Percentiles rank a stretch among this genome's conserved stretches.
These are phyloP conservation scores for Aproaerema taeniolella DNA, from an alignment of 2,888 invertebrate species.

Conservation along the genomic window DNA sequence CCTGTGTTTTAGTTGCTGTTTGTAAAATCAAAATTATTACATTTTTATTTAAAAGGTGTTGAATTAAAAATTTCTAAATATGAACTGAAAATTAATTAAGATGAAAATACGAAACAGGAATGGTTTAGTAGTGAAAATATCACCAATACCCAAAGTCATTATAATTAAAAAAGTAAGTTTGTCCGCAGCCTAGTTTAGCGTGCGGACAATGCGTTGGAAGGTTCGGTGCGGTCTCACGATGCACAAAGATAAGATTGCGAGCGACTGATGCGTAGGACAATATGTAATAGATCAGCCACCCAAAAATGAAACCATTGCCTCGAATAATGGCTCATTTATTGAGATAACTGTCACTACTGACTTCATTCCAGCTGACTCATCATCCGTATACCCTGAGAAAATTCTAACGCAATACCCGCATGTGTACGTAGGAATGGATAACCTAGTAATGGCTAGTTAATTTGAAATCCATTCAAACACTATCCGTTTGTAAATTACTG, in stretches of 20 bases:
- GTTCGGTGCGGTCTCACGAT: slow-evolving; percentile 59
- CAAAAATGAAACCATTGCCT: slow-evolving; percentile 44
- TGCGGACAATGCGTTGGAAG: neutral
- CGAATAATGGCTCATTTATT: slow-evolving; percentile 66
- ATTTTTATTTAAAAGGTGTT: too few species aligned
- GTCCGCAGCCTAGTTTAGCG: neutral
- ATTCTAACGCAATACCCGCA: slow-evolving; percentile 29
- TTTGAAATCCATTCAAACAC: slow-evolving; percentile 4
- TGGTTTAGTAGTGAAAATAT: too few species aligned
- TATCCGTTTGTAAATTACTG: neutral
- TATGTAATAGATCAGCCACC: slow-evolving; percentile 64
- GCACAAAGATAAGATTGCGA: slow-evolving; percentile 63
- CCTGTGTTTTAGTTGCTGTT: too few species aligned
- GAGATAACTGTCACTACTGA: slow-evolving; percentile 62
- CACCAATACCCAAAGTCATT: too few species aligned
- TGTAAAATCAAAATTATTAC: too few species aligned
- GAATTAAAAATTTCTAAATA: too few species aligned
- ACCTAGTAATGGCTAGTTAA: neutral
- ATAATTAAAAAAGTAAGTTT: neutral
- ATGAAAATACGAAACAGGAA: too few species aligned
- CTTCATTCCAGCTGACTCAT: slow-evolving; percentile 24
- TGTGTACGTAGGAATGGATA: neutral
- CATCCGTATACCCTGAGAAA: slow-evolving; percentile 30
- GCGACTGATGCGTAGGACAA: slow-evolving; percentile 70
- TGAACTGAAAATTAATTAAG: too few species aligned